Conservation (phyloP, 1,140 invertebrate species). For the Hetaerina americana region DNA sequence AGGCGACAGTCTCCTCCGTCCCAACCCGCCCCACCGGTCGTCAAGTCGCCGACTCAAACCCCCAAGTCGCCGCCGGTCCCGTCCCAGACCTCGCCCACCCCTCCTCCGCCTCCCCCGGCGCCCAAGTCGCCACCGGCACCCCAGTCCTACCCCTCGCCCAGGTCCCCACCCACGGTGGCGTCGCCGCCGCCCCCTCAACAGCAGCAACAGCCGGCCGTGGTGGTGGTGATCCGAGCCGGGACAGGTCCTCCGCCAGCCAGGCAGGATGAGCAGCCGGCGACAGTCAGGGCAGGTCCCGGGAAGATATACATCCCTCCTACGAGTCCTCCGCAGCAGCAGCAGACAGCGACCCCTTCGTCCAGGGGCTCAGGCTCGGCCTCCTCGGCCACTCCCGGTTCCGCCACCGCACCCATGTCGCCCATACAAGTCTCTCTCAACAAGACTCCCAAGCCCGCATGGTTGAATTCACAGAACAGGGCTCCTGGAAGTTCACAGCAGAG, state of each 20-base stretch:
- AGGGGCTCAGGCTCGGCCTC: background rate
- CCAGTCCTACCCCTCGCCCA: background rate
- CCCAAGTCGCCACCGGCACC: background rate
- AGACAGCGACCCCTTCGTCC: background rate
- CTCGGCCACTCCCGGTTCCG: background rate
- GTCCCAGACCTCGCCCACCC: slow-evolving; percentile 11
- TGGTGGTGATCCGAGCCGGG: background rate
- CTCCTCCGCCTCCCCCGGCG: background rate
- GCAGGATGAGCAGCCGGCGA: background rate
- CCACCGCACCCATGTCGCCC: background rate
- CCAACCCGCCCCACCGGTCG: slow-evolving; percentile 22
- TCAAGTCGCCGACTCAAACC: slow-evolving; percentile 28
- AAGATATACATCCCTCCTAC: slow-evolving; percentile 17
- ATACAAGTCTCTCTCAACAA: slow-evolving; percentile 3
- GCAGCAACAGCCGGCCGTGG: slow-evolving; percentile 6
- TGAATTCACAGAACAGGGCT: slow-evolving; percentile 4
- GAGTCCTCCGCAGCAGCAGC: slow-evolving; percentile 2
- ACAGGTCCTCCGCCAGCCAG: background rate
- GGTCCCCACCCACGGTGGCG: background rate
- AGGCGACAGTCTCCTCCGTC: slow-evolving; percentile 20
- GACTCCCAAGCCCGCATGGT: background rate
- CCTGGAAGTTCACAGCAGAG: background rate
- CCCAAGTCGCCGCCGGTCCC: slow-evolving; percentile 14
- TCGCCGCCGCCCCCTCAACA: slow-evolving; percentile 1
- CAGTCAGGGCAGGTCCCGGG: slow-evolving; percentile 13